Conservation (phyloP, 2,888 invertebrate genomes). For the Microctonus hyperodae region DNA sequence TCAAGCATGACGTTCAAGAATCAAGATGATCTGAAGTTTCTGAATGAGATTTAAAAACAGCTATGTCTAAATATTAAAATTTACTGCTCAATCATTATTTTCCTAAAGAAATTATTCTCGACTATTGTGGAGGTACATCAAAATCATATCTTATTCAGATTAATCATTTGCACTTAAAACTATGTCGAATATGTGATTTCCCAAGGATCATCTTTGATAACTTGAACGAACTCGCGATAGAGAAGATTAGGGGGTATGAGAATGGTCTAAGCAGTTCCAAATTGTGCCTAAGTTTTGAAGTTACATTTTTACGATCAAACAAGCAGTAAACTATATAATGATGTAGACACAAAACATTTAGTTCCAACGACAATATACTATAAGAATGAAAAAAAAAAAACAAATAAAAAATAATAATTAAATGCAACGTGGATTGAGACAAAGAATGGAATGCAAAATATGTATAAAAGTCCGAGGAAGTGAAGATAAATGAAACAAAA, state of each 20-base stretch:
- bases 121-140: constrained; percentile 20
- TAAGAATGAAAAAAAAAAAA: constrained; percentile 32
- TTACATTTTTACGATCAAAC: constrained; percentile 55
- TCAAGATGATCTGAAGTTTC: constrained; percentile 27
- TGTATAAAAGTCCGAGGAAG: constrained; percentile 34
- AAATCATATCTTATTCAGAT: constrained; percentile 19
- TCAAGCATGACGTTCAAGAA: constrained; percentile 43
- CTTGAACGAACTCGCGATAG: constrained; percentile 38
- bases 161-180: constrained; percentile 5
- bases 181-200: not conserved
- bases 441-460: constrained; percentile 27
- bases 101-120: constrained; percentile 20
- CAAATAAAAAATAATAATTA: constrained; percentile 16
- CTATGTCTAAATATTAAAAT: constrained; percentile 22
- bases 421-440: constrained; percentile 6
- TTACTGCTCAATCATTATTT: constrained; percentile 29
- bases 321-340: constrained; percentile 41
- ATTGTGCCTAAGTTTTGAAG: constrained; percentile 63
- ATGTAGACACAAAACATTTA: constrained; percentile 41
- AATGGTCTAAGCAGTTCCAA: constrained; percentile 62
- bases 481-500: constrained; percentile 39
- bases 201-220: constrained; percentile 23
- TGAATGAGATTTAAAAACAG: constrained; percentile 14
- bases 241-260: constrained; percentile 37
- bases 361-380: constrained; percentile 37